Evolutionary conservation across 2,888 invertebrate species (phyloP).

Genomic region (Drosophila rubida): DNA sequence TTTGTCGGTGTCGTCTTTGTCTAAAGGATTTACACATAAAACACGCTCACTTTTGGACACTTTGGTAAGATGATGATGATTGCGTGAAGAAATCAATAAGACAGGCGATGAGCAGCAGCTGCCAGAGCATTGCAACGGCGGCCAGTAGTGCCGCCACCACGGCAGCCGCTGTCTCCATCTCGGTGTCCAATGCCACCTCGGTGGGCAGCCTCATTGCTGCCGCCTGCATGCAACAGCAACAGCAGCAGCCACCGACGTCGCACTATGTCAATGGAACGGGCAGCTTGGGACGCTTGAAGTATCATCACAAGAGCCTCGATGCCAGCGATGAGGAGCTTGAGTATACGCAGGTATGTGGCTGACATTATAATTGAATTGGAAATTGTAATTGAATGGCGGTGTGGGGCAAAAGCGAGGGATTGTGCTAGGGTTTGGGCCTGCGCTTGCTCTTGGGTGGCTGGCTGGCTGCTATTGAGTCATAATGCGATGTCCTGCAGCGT

Average conservation of each 20-base stretch:
- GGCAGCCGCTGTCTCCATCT: slow-evolving; percentile 68
- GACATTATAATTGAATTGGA: slow-evolving; percentile 37
- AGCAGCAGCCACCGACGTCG: slow-evolving; percentile 39
- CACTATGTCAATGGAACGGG: slow-evolving; percentile 84
- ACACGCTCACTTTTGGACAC: slow-evolving; percentile 15
- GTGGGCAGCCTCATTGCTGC: slow-evolving; percentile 70
- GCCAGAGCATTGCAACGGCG: slow-evolving; percentile 80
- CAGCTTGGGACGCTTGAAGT: slow-evolving; percentile 83
- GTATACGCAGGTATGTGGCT: slow-evolving; percentile 85
- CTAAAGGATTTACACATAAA: slow-evolving; percentile 22
- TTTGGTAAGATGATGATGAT: slow-evolving; percentile 48
- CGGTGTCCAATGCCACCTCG: slow-evolving; percentile 71
- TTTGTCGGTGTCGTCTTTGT: slow-evolving; percentile 22
- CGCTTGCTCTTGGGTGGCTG: slow-evolving; percentile 3
- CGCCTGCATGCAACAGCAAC: slow-evolving; percentile 45
- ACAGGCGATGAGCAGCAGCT: slow-evolving; percentile 79
- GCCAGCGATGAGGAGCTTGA: slow-evolving; percentile 86
- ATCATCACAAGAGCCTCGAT: slow-evolving; percentile 81
- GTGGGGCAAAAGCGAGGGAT: neutral
- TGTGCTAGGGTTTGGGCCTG: neutral
- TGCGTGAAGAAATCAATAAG: slow-evolving; percentile 75
- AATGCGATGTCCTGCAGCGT: slow-evolving; percentile 68
- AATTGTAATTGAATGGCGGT: slow-evolving; percentile 1
- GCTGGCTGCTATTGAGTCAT: slow-evolving; percentile 66
- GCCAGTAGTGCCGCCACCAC: slow-evolving; percentile 66